A percentile compares a stretch with the other conserved stretches of the same genome.
Evolutionary conservation across 2,113 vertebrate genomes (phyloP).

Genomic region (Holacanthus passer): DNA sequence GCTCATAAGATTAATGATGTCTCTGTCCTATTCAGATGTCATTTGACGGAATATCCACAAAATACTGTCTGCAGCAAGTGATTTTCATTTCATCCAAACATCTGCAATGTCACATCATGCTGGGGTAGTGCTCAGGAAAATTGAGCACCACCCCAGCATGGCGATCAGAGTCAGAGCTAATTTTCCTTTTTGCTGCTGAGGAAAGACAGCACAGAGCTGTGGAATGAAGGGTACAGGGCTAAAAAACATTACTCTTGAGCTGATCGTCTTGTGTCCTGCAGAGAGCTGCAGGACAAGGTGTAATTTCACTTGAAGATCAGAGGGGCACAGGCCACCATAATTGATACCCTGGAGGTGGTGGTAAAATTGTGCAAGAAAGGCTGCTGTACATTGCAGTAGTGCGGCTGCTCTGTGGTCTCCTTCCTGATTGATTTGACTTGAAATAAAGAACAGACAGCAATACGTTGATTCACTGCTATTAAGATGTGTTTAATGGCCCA

Average conservation of each 20-base stretch:
- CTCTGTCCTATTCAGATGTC: not conserved
- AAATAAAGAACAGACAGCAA: not conserved
- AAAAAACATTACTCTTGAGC: slow-evolving; percentile 14
- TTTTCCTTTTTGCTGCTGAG: not conserved
- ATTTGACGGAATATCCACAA: not conserved
- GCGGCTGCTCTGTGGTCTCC: not conserved
- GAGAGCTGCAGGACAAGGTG: slow-evolving; percentile 45
- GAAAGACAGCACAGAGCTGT: not conserved
- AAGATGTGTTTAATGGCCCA: not conserved
- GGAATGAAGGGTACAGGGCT: slow-evolving; percentile 7
- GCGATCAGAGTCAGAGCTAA: not conserved
- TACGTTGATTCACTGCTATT: not conserved
- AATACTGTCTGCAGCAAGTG: not conserved
- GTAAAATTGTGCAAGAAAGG: slow-evolving; percentile 46
- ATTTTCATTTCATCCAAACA: slow-evolving; percentile 1
- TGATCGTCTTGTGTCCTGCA: slow-evolving; percentile 39
- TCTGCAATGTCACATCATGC: not conserved
- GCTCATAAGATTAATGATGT: not conserved
- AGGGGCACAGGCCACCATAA: slow-evolving; percentile 46
- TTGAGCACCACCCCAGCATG: not conserved
- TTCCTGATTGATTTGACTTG: not conserved
- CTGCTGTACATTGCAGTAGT: slow-evolving; percentile 5
- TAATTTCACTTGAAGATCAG: slow-evolving; percentile 63
- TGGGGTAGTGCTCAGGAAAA: too few species aligned
- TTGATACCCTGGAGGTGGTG: slow-evolving; percentile 34